Conservation (phyloP, 2,797 vertebrate genomes). For the Gallirallus australis region DNA sequence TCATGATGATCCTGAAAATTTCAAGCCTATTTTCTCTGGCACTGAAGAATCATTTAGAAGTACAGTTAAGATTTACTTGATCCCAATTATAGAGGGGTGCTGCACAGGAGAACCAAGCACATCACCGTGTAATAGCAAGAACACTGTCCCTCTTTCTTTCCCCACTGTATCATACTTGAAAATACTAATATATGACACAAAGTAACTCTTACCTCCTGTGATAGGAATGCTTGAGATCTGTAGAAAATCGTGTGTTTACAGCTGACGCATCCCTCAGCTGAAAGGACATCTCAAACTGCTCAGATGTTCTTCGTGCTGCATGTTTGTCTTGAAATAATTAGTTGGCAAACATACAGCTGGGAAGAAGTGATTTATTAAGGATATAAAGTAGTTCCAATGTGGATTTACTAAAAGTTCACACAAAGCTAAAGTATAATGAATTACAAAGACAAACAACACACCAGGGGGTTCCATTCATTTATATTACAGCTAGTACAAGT, state of each 20-base stretch:
- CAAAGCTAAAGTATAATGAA: neutral
- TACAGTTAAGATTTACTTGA: neutral
- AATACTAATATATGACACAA: neutral
- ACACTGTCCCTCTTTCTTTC: neutral
- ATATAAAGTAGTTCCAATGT: neutral
- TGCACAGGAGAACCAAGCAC: neutral
- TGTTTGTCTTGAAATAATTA: neutral
- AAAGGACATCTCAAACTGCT: neutral
- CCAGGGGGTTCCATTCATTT: neutral
- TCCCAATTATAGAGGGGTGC: neutral
- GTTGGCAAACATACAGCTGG: neutral
- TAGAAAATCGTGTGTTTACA: neutral
- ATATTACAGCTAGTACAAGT: neutral
- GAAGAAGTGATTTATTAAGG: neutral
- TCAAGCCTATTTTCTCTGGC: neutral
- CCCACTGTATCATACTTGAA: neutral
- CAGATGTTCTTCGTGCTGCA: neutral
- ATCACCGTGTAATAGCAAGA: neutral
- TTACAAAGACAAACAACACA: neutral
- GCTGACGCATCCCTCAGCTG: neutral
- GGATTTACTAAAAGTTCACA: constrained; percentile 34
- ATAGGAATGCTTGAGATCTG: neutral
- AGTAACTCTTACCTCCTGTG: neutral
- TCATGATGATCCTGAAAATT: neutral
- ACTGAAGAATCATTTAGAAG: neutral